Conservation (phyloP, 2,113 vertebrate species). For the Cyanoderma ruficeps region DNA sequence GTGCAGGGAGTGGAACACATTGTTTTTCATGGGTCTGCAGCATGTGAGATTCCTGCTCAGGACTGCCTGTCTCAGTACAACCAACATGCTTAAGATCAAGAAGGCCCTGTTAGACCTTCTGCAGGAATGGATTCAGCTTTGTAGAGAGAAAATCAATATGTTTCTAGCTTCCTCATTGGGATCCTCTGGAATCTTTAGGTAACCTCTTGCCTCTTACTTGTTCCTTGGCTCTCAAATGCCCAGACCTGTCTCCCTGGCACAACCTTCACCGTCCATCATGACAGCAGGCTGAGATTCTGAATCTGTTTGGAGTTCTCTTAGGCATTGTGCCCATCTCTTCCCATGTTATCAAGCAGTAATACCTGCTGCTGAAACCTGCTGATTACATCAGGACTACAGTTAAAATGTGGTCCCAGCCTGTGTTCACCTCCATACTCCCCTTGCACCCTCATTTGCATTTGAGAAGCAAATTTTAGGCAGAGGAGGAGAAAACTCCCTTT, state of each 20-base stretch:
- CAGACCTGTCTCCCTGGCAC: not conserved
- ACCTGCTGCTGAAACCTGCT: not conserved
- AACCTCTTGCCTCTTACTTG: not conserved
- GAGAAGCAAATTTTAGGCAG: not conserved
- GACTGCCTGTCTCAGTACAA: not conserved
- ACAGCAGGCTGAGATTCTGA: not conserved
- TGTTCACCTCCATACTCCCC: not conserved
- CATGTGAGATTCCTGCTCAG: not conserved
- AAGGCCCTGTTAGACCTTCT: not conserved
- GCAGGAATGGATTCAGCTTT: not conserved
- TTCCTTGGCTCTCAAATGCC: not conserved
- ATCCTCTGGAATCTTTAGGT: not conserved
- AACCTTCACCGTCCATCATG: not conserved
- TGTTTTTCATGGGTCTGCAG: not conserved
- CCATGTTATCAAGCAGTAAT: not conserved
- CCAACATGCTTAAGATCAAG: not conserved
- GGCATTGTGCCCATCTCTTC: not conserved
- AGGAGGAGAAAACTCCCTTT: not conserved
- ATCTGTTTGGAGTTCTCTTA: not conserved
- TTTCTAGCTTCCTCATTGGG: not conserved
- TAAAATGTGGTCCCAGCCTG: not conserved
- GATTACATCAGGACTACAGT: not conserved
- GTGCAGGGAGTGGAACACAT: fast-evolving
- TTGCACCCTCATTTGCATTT: not conserved
- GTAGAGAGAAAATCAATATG: not conserved